Evolutionary conservation across 2,113 vertebrate species (phyloP).

Genomic region (Xiphophorus maculatus): DNA sequence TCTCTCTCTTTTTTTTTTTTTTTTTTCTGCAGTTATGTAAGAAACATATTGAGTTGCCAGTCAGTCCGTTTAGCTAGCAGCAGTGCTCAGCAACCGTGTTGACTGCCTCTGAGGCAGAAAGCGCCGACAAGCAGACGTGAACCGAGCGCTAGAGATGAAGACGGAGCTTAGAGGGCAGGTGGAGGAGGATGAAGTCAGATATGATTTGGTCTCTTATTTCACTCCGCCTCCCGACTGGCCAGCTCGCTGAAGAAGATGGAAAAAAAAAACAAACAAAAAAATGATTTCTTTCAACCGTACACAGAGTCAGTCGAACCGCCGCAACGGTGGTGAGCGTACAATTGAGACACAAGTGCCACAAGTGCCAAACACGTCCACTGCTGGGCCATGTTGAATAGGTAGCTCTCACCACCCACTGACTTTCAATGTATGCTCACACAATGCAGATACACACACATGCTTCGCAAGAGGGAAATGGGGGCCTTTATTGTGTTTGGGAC

Average conservation of each 20-base stretch:
- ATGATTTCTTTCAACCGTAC: conserved; percentile 26
- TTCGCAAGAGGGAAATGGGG: conserved; percentile 21
- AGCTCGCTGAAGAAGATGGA: conserved; percentile 15
- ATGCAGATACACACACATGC: conserved; percentile 24
- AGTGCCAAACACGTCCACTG: conserved; percentile 83
- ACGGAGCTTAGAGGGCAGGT: conserved; percentile 33
- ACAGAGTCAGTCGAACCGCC: conserved; percentile 45
- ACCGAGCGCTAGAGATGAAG: conserved; percentile 31
- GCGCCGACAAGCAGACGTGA: conserved; percentile 70
- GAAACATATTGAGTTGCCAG: conserved; percentile 71
- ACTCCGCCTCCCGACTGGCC: conserved; percentile 26
- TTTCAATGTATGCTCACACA: conserved; percentile 39
- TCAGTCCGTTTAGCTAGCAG: conserved; percentile 67
- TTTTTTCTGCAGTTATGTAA: conserved; percentile 54
- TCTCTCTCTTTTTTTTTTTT: neutral
- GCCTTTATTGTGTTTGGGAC: conserved; percentile 63
- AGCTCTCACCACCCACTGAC: conserved; percentile 54
- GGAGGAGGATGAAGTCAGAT: conserved; percentile 56
- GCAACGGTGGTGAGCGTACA: conserved; percentile 73
- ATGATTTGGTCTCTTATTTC: conserved; percentile 67
- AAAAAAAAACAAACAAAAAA: neutral
- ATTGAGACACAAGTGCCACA: conserved; percentile 73
- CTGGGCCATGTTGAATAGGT: conserved; percentile 78
- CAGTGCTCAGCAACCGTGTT: conserved; percentile 66
- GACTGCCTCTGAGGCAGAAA: conserved; percentile 65